Base-by-base conservation (phyloP, 1,140 invertebrate species). In the Adelges cooleyi region DNA sequence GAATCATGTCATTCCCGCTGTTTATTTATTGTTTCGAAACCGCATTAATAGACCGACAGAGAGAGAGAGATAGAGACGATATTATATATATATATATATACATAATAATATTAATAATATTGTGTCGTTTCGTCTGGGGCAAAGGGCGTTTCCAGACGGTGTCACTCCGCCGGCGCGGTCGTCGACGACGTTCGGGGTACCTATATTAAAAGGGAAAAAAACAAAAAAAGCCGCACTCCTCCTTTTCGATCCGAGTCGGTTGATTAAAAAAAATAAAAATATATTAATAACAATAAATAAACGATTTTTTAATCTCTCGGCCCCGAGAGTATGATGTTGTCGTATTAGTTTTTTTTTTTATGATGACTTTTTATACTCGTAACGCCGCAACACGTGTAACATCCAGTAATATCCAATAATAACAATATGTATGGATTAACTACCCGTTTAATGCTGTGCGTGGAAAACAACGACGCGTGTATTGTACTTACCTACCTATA, bases 1-100 rank as follows among this genome's bases (percentile, higher is more conserved):
- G 56, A 62, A 62, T 62, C 56, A 48, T 62, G 56, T 62, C 56
- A 62, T 62, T 62, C 56, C 56, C 56, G 56, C 56, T 62, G 56
- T 62, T 62, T 62, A 62, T 62, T 62, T 62, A 62, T 62, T 62
- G 56, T 62, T 62, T 62, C 56, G 42, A 62, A 62, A 62, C 56
- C 56, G 56, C 56, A 62, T 62, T 62, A 62, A 62, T 62, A 48
- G 56, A 42, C 42, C 54, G 51, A 36, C 33, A 22, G 51, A 17
- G 52, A 17, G 23, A 5, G 25, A 11, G 23, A 13, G 40, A 46
- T 13, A 20, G 36, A 25, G 53, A 59, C 9, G 53, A 59, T 25
- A 40, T 25, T 13, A 42, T 17, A 40, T 25, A 25, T 40, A 54
- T 23, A 53, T 20, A 20, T 9, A 20, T 46, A 20, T 1, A 15